Evolutionary conservation across 2,888 invertebrate species (phyloP), one percentile per base, ranked within the genome.

Genomic region (Gymnosoma rotundatum): DNA sequence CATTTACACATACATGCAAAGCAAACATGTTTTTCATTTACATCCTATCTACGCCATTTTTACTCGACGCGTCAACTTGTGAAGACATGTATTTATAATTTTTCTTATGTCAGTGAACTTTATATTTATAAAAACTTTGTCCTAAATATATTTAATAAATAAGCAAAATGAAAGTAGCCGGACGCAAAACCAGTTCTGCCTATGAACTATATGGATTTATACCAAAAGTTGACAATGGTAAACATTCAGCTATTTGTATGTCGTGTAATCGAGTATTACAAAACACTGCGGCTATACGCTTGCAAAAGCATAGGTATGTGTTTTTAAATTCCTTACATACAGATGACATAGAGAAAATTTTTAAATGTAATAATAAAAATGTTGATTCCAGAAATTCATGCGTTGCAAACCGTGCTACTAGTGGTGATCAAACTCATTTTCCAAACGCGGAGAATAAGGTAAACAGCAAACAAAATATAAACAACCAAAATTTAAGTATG

Each of bases 221-320:
- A 60, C 78, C 81, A 12, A 63, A 58, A 81, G 50, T 78, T 38
- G 63, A 72, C 12, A 73, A 78, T 67, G 83, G 86, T 16, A 83
- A 82, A 78, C 82, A 84, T 60, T 52, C 80, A 18, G 86, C 86
- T 12, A 75, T 86, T 50, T 86, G 86, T 67, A 69, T 21, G 10
- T 56, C 82, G 16, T 86, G 86, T 73, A 75, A 86, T 64, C 86
- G 78, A 42, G 52, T 86, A 60, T 73, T 86, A 48, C 82, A 86
- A 74, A 86, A 86, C 73, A 86, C 86, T 2, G 83, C 86, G 7
- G 82, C 78, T 8, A 21, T 67, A 32, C 82, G 86, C n/a, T 69
- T 86, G 18, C 70, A 66, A 69, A 83, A 64, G n/a, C 86, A 86
- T 60, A 86, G 86, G 86, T 86, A 61, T 45, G n/a, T 58, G 25